Conservation (phyloP, 2,888 invertebrate species). For the Cephus runcator region DNA sequence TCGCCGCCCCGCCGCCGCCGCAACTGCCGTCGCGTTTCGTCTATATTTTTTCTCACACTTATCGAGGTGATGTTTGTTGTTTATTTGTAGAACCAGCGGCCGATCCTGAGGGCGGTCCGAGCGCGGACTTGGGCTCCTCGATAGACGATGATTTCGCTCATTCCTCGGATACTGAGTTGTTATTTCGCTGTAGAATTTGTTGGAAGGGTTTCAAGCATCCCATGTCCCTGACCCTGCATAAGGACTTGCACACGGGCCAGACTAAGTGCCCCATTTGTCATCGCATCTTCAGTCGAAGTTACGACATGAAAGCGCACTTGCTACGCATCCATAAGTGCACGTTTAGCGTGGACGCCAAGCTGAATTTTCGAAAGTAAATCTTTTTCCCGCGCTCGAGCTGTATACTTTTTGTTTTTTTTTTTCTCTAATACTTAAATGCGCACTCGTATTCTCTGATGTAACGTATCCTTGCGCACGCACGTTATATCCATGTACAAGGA, state of each 20-base stretch:
- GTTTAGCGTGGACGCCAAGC: slow-evolving; percentile 43
- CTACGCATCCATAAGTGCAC: slow-evolving; percentile 71
- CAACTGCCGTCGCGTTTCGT: background rate
- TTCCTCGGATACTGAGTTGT: slow-evolving; percentile 68
- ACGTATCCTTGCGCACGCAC: background rate
- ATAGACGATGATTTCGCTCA: slow-evolving; percentile 55
- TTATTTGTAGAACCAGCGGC: slow-evolving; percentile 59
- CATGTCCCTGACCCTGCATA: slow-evolving; percentile 72
- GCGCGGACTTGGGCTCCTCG: slow-evolving; percentile 48
- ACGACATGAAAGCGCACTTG: slow-evolving; percentile 72
- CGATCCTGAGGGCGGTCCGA: slow-evolving; percentile 44
- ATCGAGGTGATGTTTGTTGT: slow-evolving; percentile 34
- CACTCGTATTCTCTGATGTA: background rate
- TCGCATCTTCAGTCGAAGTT: slow-evolving; percentile 72
- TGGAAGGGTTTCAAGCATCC: slow-evolving; percentile 74
- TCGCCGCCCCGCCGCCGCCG: background rate
- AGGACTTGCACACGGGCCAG: slow-evolving; percentile 73
- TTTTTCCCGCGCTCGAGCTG: background rate
- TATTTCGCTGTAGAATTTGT: slow-evolving; percentile 73
- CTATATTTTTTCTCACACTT: slow-evolving; percentile 9
- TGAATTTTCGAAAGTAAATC: slow-evolving; percentile 27
- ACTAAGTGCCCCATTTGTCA: slow-evolving; percentile 74
- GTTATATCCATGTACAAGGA: background rate
- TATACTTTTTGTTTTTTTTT: background rate
- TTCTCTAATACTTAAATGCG: background rate